Percentiles rank a stretch among this genome's conserved stretches.
phyloP scores from a whole-genome alignment of 2,888 invertebrate genomes.

The Andricus quercusramuli region DNA sequence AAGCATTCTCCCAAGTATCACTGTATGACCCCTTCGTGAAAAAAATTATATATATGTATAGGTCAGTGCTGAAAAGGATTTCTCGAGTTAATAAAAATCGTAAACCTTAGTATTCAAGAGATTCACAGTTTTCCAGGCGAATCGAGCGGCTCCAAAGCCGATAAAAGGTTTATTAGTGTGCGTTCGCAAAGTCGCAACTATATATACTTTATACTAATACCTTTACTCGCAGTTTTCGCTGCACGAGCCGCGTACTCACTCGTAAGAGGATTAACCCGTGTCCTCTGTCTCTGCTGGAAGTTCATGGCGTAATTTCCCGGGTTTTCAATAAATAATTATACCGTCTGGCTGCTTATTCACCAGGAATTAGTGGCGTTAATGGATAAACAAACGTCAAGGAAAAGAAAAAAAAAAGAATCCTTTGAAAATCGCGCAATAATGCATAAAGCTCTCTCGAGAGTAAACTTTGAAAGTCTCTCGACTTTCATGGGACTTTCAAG shows the following conservation, averaged over 20 bases:
- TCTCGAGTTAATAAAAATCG: slow-evolving; percentile 1
- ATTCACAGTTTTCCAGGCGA: background rate
- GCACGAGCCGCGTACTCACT: background rate
- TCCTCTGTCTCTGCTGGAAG: background rate
- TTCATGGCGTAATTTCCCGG: slow-evolving; percentile 1
- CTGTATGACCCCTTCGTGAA: background rate
- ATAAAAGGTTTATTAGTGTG: slow-evolving; percentile 11
- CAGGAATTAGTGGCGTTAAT: background rate
- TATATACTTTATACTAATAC: background rate
- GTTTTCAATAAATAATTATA: slow-evolving; percentile 25
- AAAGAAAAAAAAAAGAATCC: background rate
- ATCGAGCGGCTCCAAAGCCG: slow-evolving; percentile 1
- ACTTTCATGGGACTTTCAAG: no score
- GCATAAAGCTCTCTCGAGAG: background rate
- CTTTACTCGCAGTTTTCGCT: background rate
- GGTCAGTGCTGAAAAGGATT: background rate
- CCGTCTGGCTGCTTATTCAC: background rate
- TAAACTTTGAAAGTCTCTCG: no score
- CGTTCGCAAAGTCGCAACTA: background rate
- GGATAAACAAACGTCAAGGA: background rate
- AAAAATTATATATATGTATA: background rate
- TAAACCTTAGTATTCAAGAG: background rate
- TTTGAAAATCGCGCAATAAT: background rate
- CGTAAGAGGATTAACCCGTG: background rate
- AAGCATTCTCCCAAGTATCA: background rate